These are phyloP conservation scores for Dascillus cervinus DNA, from an alignment of 2,888 invertebrate species.

Conservation along the genomic window DNA sequence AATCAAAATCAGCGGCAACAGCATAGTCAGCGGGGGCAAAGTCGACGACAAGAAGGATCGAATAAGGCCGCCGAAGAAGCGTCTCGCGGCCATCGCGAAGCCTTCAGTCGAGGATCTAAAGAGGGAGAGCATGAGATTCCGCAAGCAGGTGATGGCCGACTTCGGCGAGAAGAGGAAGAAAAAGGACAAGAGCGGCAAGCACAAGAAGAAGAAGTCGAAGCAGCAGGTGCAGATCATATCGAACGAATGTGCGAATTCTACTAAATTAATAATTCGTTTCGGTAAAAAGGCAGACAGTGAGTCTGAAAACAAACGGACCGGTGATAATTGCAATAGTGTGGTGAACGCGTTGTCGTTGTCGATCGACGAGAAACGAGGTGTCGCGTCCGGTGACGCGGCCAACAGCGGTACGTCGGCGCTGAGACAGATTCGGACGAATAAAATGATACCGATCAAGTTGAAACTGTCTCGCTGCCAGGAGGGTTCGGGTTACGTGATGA, in stretches of 20 bases:
- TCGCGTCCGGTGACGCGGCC: constrained; percentile 9
- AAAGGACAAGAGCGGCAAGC: constrained; percentile 50
- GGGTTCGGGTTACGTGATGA: constrained; percentile 63
- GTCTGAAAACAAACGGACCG: constrained; percentile 25
- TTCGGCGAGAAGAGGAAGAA: constrained; percentile 62
- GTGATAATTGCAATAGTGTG: constrained; percentile 10
- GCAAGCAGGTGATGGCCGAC: constrained; percentile 76
- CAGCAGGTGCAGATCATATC: constrained; percentile 49
- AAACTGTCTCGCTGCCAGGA: constrained; percentile 76
- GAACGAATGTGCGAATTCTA: constrained; percentile 49
- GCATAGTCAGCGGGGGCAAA: constrained; percentile 41
- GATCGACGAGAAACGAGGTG: constrained; percentile 3
- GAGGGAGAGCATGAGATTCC: constrained; percentile 80
- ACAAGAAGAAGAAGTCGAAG: constrained; percentile 48
- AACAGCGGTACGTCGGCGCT: constrained; percentile 37
- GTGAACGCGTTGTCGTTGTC: constrained; percentile 4
- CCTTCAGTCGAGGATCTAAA: constrained; percentile 74
- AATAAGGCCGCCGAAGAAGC: constrained; percentile 73
- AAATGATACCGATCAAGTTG: constrained; percentile 73
- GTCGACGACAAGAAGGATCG: constrained; percentile 45
- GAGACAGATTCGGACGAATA: constrained; percentile 55
- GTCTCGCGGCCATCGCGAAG: constrained; percentile 52
- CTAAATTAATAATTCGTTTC: constrained; percentile 45
- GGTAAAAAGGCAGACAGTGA: constrained; percentile 20
- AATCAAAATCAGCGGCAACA: constrained; percentile 50